Percentiles rank a stretch among this genome's conserved stretches.
phyloP scores from a whole-genome alignment of 2,888 invertebrate species.

The Allacma fusca region DNA sequence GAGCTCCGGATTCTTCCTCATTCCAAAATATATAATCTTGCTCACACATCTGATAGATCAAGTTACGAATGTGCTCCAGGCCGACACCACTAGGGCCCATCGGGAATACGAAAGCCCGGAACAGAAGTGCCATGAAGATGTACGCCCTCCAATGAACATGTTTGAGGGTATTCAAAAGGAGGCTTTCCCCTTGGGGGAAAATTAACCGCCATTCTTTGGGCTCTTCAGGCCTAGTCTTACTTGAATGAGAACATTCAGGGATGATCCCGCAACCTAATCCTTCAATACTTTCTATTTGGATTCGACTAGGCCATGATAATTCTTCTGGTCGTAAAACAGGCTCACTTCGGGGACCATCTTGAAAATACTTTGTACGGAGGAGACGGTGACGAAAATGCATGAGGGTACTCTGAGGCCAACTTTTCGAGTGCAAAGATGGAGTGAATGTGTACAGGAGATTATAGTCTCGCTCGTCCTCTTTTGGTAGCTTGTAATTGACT shows the following conservation, averaged over 20 bases:
- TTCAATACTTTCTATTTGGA: conserved; percentile 70
- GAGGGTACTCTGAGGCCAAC: conserved; percentile 46
- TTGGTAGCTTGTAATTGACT: conserved; percentile 37
- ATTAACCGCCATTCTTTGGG: conserved; percentile 76
- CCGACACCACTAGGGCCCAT: conserved; percentile 69
- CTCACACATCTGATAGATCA: conserved; percentile 82
- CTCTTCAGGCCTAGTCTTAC: not conserved
- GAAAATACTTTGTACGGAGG: not conserved
- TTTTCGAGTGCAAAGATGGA: conserved; percentile 50
- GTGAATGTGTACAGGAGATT: conserved; percentile 53
- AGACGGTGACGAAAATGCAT: conserved; percentile 44
- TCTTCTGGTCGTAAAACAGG: not conserved
- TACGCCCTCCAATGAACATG: conserved; percentile 77
- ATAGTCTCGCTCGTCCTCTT: not conserved
- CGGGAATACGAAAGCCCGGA: conserved; percentile 77
- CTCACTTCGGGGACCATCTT: not conserved
- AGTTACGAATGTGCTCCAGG: conserved; percentile 76
- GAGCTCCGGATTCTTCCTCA: conserved; percentile 76
- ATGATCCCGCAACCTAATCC: conserved; percentile 75
- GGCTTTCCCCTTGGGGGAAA: conserved; percentile 78
- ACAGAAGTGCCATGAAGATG: conserved; percentile 73
- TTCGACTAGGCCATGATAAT: conserved; percentile 24
- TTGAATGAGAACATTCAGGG: conserved; percentile 72
- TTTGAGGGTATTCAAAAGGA: conserved; percentile 75
- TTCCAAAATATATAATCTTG: conserved; percentile 76